Base-by-base conservation (phyloP, 2,113 vertebrate species). In the Eubucco bourcierii region DNA sequence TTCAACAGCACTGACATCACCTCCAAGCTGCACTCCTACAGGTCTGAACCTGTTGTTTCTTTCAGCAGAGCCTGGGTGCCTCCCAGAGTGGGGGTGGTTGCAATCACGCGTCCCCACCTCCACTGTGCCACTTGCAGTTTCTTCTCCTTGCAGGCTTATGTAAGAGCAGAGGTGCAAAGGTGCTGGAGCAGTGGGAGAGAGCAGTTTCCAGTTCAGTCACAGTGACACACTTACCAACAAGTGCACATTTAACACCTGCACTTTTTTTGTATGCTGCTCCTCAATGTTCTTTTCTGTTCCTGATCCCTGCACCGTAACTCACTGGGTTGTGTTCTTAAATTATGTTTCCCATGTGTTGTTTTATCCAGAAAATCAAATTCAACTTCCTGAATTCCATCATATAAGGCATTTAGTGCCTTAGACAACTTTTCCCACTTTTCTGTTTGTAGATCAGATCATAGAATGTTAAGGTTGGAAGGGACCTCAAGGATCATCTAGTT, bases 1-100 rank as follows among this genome's bases (percentile, higher is more conserved):
- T 96, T 90, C 93, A 91, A 92, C 76, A 95, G 58, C 58, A 78
- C 88, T 88, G 67, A 21, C 64, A 64, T 84, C 76, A 80, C 28
- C 50, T 88, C 68, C 39, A 44, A 52, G 61, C 20, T 75, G 34
- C 24, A 12, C 37, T 75, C 61, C 47, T 50, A 72, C 96, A 75
- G 80, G 85, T 74, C 84, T 72, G 58, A 87, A 80, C 94, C 31
- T 89, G 94, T 77, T 90, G 15, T 53, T 87, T 89, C 91, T 92
- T 85, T 90, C 76, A 94, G 72, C 93, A 89, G 18, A 55, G 76
- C 18, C 72, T 80, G 84, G 68, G 61, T 90, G 41, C 79, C 84
- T 96, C 82, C 93, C 85, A 78, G 65, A 78, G 80, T 34, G 88
- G 80, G 72, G 66, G 83, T 88, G 72, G 89, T 16, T 80, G 74